Base-by-base conservation (phyloP, 2,888 invertebrate genomes). In the Ennomos quercinarius region DNA sequence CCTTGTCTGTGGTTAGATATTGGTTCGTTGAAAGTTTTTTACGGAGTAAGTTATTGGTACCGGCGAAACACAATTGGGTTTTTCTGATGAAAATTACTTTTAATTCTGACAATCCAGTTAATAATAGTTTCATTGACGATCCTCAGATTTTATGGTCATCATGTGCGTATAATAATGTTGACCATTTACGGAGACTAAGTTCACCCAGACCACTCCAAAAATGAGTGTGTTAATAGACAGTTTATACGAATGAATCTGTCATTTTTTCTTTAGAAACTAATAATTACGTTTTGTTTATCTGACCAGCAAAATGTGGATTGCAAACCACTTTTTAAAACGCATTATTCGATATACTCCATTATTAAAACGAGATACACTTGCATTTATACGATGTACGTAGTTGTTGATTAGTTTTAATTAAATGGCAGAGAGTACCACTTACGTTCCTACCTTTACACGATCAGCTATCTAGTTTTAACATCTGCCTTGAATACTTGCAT, bases 391-490 rank as follows among this genome's bases (percentile, higher is more conserved):
- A n/a, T 53, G 40, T 53, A 55, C 48, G 48, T 48, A 46, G 41
- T 5, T 34, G 59, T 48, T 49, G 56, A 48, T 57, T 59, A 47
- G 43, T 54, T 56, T 52, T 57, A 49, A 62, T 56, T 50, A 17
- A 50, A 60, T 11, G 12, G 47, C 42, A 49, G 57, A 63, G 48
- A 49, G 46, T 61, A 53, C 63, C 38, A 50, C 17, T 60, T 50
- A 50, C 49, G 51, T 61, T 56, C 50, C 61, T 48, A 39, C 43
- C 27, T 17, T 9, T 55, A 54, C 60, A 40, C 34, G 36, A 42
- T 38, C 43, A 41, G 46, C 34, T 38, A 58, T 43, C 39, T 17
- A 12, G 12, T 52, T 35, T 49, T 10, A 49, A 45, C 62, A 61
- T 59, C 63, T 61, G 63, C 59, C 47, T 46, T 12, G 42, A 8